These are phyloP conservation scores for Hypolimnas misippus DNA, from an alignment of 2,888 invertebrate genomes.

Conservation along the genomic window DNA sequence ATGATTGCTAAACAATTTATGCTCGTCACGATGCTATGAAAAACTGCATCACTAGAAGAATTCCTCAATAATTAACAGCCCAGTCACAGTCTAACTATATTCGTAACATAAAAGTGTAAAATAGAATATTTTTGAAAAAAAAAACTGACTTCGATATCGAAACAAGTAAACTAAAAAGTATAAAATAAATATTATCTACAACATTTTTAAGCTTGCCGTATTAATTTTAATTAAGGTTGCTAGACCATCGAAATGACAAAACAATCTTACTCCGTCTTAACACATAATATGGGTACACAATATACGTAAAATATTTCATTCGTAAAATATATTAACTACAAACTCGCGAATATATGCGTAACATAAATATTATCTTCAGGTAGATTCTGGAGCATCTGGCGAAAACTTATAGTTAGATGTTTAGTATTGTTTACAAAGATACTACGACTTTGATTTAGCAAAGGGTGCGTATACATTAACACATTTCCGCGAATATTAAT, in stretches of 20 bases:
- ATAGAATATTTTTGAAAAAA: too few relatives aligned
- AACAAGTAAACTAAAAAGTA: too few relatives aligned
- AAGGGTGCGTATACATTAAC: background rate
- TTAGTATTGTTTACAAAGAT: conserved; percentile 14
- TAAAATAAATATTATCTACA: too few relatives aligned
- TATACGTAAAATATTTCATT: background rate
- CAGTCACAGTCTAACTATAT: too few relatives aligned
- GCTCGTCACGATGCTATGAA: too few relatives aligned
- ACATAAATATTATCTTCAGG: conserved; percentile 28
- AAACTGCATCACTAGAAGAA: too few relatives aligned
- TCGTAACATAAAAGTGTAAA: too few relatives aligned
- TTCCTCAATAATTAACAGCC: too few relatives aligned
- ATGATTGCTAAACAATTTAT: too few relatives aligned
- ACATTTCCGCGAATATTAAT: too few relatives aligned
- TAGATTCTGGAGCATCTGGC: conserved; percentile 15
- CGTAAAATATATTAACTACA: background rate
- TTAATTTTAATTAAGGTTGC: background rate
- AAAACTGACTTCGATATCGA: too few relatives aligned
- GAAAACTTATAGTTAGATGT: conserved; percentile 13
- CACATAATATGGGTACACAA: background rate
- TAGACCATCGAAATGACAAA: background rate
- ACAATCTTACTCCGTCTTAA: background rate
- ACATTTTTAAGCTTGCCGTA: too few relatives aligned
- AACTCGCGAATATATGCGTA: conserved; percentile 17
- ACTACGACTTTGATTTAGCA: background rate